Conservation (phyloP, 2,113 vertebrate species). For the Cervus canadensis region DNA sequence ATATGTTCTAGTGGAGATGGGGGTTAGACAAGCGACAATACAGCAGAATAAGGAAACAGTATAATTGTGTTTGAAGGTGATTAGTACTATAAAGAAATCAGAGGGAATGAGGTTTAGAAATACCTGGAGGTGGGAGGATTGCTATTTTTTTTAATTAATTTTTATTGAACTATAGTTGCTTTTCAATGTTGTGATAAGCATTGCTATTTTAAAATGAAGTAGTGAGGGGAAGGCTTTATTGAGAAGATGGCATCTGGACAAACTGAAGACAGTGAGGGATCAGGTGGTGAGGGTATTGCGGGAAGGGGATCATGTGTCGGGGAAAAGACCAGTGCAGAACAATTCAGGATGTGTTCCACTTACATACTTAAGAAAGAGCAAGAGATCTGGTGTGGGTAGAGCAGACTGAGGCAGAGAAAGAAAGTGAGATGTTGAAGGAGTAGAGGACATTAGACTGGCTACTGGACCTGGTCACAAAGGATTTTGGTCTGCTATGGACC, state of each 20-base stretch:
- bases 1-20: fast-evolving
- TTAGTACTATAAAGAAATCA: not conserved
- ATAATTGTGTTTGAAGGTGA: not conserved
- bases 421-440: not conserved
- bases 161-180: not conserved
- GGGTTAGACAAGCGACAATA: not conserved
- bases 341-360: no score
- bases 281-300: fast-evolving
- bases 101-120: not conserved
- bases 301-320: not conserved
- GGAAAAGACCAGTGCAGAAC: not conserved
- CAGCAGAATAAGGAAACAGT: not conserved
- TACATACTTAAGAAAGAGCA: not conserved
- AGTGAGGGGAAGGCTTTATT: not conserved
- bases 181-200: not conserved
- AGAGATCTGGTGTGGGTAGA: not conserved
- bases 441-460: not conserved
- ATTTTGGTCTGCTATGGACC: not conserved
- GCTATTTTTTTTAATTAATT: not conserved
- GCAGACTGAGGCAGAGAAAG: not conserved
- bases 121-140: not conserved
- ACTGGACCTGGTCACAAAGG: no score
- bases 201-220: not conserved
- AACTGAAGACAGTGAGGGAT: not conserved
- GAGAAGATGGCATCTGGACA: not conserved